Evolutionary conservation across 2,113 vertebrate genomes (phyloP).

Genomic region (Orthonyx spaldingii): DNA sequence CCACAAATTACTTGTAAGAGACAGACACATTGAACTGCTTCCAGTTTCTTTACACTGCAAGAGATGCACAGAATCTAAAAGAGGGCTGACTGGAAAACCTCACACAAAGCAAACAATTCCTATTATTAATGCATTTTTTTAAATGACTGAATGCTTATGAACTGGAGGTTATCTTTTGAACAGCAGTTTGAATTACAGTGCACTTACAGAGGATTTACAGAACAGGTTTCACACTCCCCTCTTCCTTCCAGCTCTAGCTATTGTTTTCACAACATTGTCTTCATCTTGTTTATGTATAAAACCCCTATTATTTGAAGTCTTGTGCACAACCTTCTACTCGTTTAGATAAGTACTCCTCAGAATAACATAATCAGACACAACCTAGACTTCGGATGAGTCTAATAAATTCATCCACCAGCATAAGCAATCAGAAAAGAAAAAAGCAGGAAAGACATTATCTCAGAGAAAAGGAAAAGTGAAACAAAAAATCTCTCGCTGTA

Average conservation of each 20-base stretch:
- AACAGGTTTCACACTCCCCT: neutral
- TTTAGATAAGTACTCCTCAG: neutral
- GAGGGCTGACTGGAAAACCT: neutral
- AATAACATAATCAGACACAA: neutral
- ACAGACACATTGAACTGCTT: neutral
- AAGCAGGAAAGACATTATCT: neutral
- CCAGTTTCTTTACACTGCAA: neutral
- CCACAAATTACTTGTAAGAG: neutral
- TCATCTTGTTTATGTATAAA: neutral
- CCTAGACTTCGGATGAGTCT: neutral
- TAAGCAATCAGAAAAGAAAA: neutral
- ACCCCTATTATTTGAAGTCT: neutral
- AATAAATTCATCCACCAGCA: neutral
- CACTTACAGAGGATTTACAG: neutral
- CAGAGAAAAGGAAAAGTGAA: neutral
- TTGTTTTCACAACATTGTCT: neutral
- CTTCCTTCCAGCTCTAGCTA: neutral
- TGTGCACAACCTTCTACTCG: neutral
- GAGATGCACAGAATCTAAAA: neutral
- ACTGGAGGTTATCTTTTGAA: neutral
- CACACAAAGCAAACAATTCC: neutral
- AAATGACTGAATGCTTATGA: neutral
- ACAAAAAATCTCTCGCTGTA: neutral
- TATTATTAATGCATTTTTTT: neutral
- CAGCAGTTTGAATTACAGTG: neutral